Evolutionary conservation across 92 coral and sea anemone species (phyloP), one percentile per base, ranked within the genome.

Genomic region (Parazoanthus darwini): DNA sequence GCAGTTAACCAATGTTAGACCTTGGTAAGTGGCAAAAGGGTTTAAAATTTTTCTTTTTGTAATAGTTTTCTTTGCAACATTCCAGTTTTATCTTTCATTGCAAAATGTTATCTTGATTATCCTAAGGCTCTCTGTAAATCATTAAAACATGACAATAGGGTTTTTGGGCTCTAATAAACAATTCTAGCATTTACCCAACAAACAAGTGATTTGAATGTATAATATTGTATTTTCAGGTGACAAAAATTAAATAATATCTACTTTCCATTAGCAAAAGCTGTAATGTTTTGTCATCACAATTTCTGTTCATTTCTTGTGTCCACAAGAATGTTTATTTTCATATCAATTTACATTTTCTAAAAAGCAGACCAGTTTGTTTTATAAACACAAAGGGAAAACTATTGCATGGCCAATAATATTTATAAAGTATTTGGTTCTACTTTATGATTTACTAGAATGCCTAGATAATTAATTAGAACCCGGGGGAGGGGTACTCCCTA

Each of bases 81-180:
- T 35, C 48, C n/a, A 58, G 20, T 11, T 33, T 42, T 56, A 42
- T 66, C 76, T 66, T 37, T 68, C 18, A 38, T 42, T 78, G 48
- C 36, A 43, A 43, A 43, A 26, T 14, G 11, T 46, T 20, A 46
- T 29, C 33, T 29, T 29, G 43, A 83, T 70, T 36, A 26, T 38
- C 79, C 87, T 29, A 10, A 71, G 87, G 79, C 78, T 26, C 54
- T 83, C 74, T 71, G 66, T 5, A 43, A 44, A 16, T 44, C 43
- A 68, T 36, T 10, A 8, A 68, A 22, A 10, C 33, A 29, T 68
- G 44, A 83, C 71, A 67, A 6, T 22, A 4, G n/a, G 33, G 33
- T 29, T 29, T 29, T 29, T 74, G 22, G 77, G 42, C 78, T 71
- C 15, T 83, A 67, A 83, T 73, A 83, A 83, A 18, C 77, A 70